Percentiles rank a stretch among this genome's conserved stretches.
These are phyloP conservation scores for Ispidina picta DNA, from an alignment of 2,797 vertebrate species.

Conservation along the genomic window DNA sequence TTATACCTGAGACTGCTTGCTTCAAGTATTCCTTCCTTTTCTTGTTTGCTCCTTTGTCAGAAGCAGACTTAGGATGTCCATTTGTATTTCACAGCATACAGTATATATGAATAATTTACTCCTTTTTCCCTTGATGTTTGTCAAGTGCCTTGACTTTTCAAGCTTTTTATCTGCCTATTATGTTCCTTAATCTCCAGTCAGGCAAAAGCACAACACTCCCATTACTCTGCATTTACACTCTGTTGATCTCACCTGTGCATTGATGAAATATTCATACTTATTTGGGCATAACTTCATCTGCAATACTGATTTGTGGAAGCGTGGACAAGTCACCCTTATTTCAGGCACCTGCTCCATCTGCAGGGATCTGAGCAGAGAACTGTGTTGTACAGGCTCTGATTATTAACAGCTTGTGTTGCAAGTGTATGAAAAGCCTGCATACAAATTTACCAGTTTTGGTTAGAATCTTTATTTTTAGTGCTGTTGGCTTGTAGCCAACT, in stretches of 20 bases:
- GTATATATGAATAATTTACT: constrained; percentile 12
- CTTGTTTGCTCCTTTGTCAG: not conserved
- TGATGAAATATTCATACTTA: not conserved
- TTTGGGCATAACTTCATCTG: not conserved
- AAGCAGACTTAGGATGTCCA: not conserved
- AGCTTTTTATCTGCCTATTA: not conserved
- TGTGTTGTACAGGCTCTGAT: not conserved
- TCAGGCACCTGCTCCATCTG: not conserved
- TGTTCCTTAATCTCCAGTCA: not conserved
- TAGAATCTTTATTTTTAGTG: not conserved
- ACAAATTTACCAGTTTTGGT: not conserved
- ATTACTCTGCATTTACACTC: not conserved
- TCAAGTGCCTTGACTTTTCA: not conserved
- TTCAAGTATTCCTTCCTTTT: not conserved
- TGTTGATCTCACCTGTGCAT: not conserved
- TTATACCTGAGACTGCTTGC: not conserved
- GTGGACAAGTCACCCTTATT: not conserved
- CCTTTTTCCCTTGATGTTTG: not conserved
- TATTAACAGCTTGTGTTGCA: not conserved
- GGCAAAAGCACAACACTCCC: not conserved
- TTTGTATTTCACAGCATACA: not conserved
- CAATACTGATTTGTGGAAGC: not conserved
- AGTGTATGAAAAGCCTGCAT: not conserved
- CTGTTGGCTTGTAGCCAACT: not conserved
- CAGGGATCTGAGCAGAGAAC: not conserved